Evolutionary conservation across 1,140 invertebrate species (phyloP).

Genomic region (Elymnias hypermnestra): DNA sequence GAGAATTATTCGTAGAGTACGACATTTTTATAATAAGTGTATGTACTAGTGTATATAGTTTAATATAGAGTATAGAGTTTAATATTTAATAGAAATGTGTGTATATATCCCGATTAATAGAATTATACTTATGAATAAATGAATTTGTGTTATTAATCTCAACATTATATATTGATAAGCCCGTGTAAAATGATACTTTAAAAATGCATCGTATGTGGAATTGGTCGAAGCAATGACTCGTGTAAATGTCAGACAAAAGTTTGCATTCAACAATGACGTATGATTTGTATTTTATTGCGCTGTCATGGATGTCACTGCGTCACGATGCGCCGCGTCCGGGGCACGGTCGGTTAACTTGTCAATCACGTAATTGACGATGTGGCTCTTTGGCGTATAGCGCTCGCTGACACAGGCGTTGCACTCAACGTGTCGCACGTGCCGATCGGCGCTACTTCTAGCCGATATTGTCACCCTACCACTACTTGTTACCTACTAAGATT

Average conservation of each 20-base stretch:
- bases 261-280: slow-evolving; percentile 24
- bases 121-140: too few relatives aligned
- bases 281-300: slow-evolving; percentile 31
- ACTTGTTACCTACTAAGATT: slow-evolving; percentile 23
- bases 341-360: slow-evolving; percentile 52
- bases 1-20: too few relatives aligned
- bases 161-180: too few relatives aligned
- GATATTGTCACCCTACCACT: slow-evolving; percentile 46
- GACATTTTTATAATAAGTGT: too few relatives aligned
- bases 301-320: slow-evolving; percentile 30
- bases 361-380: slow-evolving; percentile 60
- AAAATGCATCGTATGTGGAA: too few relatives aligned
- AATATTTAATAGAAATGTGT: too few relatives aligned
- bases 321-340: slow-evolving; percentile 30
- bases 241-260: slow-evolving; percentile 24
- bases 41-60: too few relatives aligned
- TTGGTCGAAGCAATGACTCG: slow-evolving; percentile 10
- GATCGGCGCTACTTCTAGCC: slow-evolving; percentile 47
- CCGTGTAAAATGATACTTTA: too few relatives aligned
- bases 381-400: slow-evolving; percentile 39
- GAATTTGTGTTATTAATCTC: too few relatives aligned
- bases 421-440: slow-evolving; percentile 60
- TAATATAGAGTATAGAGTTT: too few relatives aligned
- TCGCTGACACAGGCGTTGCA: slow-evolving; percentile 54
- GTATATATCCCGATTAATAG: too few relatives aligned